Evolutionary conservation across 2,888 invertebrate genomes (phyloP), one percentile per base, ranked within the genome.

Genomic region (Drosophila lacicola): DNA sequence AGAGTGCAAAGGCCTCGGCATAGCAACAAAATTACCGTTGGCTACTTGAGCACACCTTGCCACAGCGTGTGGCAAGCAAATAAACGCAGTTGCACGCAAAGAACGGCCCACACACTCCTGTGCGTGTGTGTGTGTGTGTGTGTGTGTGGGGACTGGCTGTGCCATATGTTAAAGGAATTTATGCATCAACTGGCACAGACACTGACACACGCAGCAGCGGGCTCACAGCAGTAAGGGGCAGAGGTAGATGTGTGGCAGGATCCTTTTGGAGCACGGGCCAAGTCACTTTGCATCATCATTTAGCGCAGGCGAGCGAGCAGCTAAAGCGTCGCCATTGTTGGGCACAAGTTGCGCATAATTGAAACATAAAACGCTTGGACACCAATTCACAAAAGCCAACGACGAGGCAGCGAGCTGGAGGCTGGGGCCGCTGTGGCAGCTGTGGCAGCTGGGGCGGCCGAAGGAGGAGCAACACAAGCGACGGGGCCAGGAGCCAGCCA

Each of bases 311-410:
- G 70, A 55, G 54, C 68, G 68, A 69, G 78, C 79, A 79, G 71
- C 69, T 73, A 73, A 70, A 70, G 74, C 76, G 66, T 70, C 56
- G 57, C 82, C 80, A 86, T 85, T 84, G 84, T 84, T 77, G 81
- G 85, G 78, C 81, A 70, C 85, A 87, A 86, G 87, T 87, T 86
- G 85, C 85, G 85, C 87, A 86, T 86, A 86, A 86, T 86, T 86
- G 86, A 86, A 85, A 86, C 77, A 79, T 80, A 84, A 88, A 82
- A 88, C 85, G 84, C 88, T 87, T 82, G 84, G 86, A 88, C 80
- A 87, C 82, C 84, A 84, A 90, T 88, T 84, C 89, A 89, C 87
- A 85, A 85, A 81, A 87, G 85, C 80, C 85, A 81, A 72, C 64
- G 68, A 64, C 61, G 45, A 68, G 39, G 51, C 64, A 11, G 54